Percentiles rank a stretch among this genome's conserved stretches.
These are phyloP conservation scores for Acanthosepion esculentum DNA, from an alignment of 2,888 invertebrate species.

Conservation along the genomic window DNA sequence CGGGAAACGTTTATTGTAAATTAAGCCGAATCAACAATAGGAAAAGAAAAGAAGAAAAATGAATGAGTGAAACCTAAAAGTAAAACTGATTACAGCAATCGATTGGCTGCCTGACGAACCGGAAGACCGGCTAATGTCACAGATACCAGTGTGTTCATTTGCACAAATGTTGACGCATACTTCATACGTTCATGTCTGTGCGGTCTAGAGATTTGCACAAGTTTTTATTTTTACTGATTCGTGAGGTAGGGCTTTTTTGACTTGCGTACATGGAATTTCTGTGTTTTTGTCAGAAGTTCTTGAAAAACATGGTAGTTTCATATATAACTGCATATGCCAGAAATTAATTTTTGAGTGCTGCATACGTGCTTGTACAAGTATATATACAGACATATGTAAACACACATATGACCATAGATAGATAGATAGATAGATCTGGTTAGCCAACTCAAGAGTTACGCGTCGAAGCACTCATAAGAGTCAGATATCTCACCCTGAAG, in stretches of 20 bases:
- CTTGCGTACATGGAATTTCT: not conserved
- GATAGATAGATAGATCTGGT: too few species aligned
- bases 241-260: not conserved
- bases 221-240: not conserved
- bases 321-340: too few species aligned
- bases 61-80: not conserved
- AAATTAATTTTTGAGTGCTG: too few species aligned
- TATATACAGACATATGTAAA: not conserved
- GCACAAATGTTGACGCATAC: not conserved
- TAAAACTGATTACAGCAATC: not conserved
- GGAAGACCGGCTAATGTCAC: not conserved
- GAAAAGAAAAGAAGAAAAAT: not conserved
- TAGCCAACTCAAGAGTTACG: too few species aligned
- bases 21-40: not conserved
- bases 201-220: not conserved
- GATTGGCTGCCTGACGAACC: not conserved
- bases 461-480: too few species aligned
- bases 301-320: not conserved
- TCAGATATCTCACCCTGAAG: too few species aligned
- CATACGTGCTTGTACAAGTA: not conserved
- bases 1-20: not conserved
- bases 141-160: not conserved
- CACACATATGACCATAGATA: too few species aligned
- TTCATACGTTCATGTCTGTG: not conserved
- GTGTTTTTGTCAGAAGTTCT: not conserved